Percentiles rank a stretch among this genome's conserved stretches.
Conservation (phyloP, 2,888 invertebrate genomes). For the Temnothorax ravouxi region DNA sequence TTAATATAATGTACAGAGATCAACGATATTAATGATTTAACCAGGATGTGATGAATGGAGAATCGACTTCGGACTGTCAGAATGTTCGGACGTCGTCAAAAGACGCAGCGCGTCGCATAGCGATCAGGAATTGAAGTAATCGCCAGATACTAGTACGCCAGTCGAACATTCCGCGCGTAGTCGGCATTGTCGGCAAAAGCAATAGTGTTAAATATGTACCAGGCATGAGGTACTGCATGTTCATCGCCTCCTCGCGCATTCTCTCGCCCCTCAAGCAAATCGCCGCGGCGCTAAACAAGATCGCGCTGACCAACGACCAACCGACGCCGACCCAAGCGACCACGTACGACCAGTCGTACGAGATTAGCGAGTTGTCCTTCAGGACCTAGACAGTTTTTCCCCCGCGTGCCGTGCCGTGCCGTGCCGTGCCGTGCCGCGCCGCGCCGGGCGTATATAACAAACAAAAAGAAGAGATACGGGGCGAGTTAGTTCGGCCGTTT, state of each 20-base stretch:
- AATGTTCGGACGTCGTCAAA: background rate
- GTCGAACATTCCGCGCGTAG: conserved; percentile 30
- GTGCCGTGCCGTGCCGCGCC: conserved; percentile 35
- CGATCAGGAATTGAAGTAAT: background rate
- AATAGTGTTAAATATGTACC: conserved; percentile 88
- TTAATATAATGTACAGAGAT: background rate
- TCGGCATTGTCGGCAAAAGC: conserved; percentile 63
- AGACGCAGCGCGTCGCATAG: background rate
- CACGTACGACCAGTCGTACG: conserved; percentile 99
- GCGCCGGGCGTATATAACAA: conserved; percentile 60
- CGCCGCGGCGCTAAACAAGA: conserved; percentile 97
- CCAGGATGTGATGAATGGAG: background rate
- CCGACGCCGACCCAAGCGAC: conserved; percentile 98
- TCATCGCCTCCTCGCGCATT: conserved; percentile 97
- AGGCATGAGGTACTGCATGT: conserved; percentile 99
- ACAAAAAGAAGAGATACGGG: conserved; percentile 76
- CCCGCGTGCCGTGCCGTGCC: conserved; percentile 64
- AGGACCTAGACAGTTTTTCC: conserved; percentile 89
- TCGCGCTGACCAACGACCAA: conserved; percentile 95
- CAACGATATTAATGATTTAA: conserved; percentile 4
- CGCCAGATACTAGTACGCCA: background rate
- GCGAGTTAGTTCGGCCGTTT: conserved; percentile 77
- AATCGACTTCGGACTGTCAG: background rate
- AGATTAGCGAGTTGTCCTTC: conserved; percentile 93
- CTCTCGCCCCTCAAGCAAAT: conserved; percentile 97